Base-by-base conservation (phyloP, 2,888 invertebrate species). In the Meiosimyza platycephala region DNA sequence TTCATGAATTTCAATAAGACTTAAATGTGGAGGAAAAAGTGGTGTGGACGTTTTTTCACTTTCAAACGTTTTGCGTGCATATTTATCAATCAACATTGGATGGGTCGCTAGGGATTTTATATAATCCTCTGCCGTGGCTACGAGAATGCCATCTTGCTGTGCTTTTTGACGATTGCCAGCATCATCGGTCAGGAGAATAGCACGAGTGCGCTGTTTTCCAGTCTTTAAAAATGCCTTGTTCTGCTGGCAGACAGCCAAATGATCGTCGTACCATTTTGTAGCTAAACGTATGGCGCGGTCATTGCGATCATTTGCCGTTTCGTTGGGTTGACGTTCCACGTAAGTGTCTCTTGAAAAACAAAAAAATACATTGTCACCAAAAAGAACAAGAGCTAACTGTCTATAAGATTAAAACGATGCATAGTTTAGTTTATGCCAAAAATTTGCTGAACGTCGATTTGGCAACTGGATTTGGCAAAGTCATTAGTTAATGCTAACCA, bases 241-340 rank as follows among this genome's bases (percentile, higher is more conserved):
- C 68, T 82, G 81, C 68, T 81, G 85, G 33, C 87, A 81, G 28
- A 83, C 82, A 64, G 84, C 78, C 48, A 85, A 83, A 86, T 98
- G 98, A 1, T 89, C 83, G 73, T 92, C 91, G 81, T 97, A 98
- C 97, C 97, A 98, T 18, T 89, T 88, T 0, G 93, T 90, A 1
- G 96, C 94, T 77, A 90, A 88, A 62, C 97, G 90, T 77, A 98
- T 97, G 11, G 97, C 95, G 79, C 97, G 89, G 84, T 97, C 96
- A 89, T 98, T 97, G 75, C 97, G 91, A 85, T 98, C 97, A 88
- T 98, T 98, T 60, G 91, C 88, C 22, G 92, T 91, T 87, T 98
- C 98, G 11, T 93, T 93, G 9, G 93, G 92, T 71, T 92, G 88
- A 68, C 96, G 90, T 83, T 94, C 94, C 1, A 95, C 89, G 85